Evolutionary conservation across 2,113 vertebrate species (phyloP).

Genomic region (Pseudorasbora parva): DNA sequence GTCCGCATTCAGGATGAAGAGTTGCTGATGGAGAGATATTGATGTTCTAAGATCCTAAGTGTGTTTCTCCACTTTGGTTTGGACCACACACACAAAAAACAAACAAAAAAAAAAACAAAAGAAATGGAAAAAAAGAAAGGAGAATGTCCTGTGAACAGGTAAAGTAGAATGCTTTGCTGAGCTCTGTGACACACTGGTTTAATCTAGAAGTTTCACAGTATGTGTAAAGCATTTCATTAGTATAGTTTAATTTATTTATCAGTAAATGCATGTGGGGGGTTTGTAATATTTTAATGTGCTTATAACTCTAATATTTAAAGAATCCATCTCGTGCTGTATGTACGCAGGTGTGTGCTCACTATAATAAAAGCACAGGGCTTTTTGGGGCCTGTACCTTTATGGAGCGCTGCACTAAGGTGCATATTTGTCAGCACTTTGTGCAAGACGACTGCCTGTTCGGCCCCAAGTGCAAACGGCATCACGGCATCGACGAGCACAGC

Average conservation of each 20-base stretch:
- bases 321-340: conserved; percentile 1
- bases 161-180: conserved; percentile 62
- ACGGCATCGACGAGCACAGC: conserved; percentile 61
- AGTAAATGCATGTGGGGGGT: not conserved
- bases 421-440: conserved; percentile 74
- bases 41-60: conserved; percentile 13
- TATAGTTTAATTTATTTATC: not conserved
- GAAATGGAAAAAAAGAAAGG: conserved; percentile 24
- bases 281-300: not conserved
- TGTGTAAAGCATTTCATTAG: conserved; percentile 23
- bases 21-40: conserved; percentile 26
- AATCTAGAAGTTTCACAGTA: conserved; percentile 1
- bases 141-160: conserved; percentile 60
- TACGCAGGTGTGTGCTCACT: conserved; percentile 73
- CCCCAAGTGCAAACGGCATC: conserved; percentile 66
- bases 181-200: conserved; percentile 47
- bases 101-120: conserved; percentile 20
- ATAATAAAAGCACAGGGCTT: conserved; percentile 69
- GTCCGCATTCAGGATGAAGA: conserved; percentile 49
- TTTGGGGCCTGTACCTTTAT: conserved; percentile 71
- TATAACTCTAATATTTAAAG: not conserved
- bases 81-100: conserved; percentile 8
- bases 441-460: conserved; percentile 72
- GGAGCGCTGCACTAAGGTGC: conserved; percentile 70
- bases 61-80: conserved; percentile 20